Base-by-base conservation (phyloP, 2,113 vertebrate species). In the Hippocampus barbouri region DNA sequence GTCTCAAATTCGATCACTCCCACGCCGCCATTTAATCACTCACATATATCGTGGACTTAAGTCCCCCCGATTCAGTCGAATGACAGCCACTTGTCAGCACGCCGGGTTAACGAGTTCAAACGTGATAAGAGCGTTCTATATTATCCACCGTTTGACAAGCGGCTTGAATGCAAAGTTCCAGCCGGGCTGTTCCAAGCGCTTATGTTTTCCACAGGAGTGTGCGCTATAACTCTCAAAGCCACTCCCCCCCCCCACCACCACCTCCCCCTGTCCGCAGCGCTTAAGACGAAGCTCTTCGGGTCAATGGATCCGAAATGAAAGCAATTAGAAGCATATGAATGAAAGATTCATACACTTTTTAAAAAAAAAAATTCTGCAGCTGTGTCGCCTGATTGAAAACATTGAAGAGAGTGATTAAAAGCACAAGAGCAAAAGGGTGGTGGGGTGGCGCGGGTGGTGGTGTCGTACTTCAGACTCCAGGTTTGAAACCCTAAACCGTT, bases 331-430 rank as follows among this genome's bases (percentile, higher is more conserved):
- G 75, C 85, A 83, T 79, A 76, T 86, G 87, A 77, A 81, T 76
- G 66, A 74, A 78, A 80, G 78, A 79, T 79, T 62, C 76, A 76
- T 76, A 34, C 57, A 40, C 18, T n/a, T 41, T 25, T 25, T 25
- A 25, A 41, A n/a, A 41, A 23, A 57, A 53, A 8, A 8, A 60
- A 65, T 60, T 62, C 30, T 16, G 41, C 82, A 84, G 83, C 83
- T 82, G 79, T 67, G 79, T 40, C 27, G 27, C 66, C 75, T 84
- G 81, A 86, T 90, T 85, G 78, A 84, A 89, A 86, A 84, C 72
- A 72, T 75, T 85, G 80, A 83, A 63, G 23, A 66, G 66, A 68
- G 76, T 78, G 80, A 88, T 72, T 76, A 82, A 74, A 76, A 81
- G 79, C 82, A 82, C 72, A 59, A 81, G 86, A 7, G 51, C 51